A percentile compares a stretch with the other conserved stretches of the same genome.
These are phyloP conservation scores for Leiothrix lutea DNA, from an alignment of 2,113 vertebrate species.

Conservation along the genomic window DNA sequence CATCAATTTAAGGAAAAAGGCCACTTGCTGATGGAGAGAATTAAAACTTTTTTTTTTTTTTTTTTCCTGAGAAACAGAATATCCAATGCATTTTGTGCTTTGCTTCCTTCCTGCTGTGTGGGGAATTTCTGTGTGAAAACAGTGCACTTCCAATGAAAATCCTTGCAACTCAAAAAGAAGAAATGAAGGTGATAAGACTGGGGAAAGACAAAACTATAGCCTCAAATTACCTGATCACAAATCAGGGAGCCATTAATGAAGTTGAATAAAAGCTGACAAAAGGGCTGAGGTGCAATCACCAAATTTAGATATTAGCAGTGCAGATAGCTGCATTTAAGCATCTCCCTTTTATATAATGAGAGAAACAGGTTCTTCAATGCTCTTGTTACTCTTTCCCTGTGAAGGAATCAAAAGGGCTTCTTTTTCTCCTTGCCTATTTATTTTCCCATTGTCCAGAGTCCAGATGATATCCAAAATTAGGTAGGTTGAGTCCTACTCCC, in stretches of 20 bases:
- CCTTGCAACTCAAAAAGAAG: background rate
- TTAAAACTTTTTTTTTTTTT: background rate
- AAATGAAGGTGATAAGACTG: background rate
- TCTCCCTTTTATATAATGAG: background rate
- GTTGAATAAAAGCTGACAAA: background rate
- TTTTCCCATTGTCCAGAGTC: background rate
- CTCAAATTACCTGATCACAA: background rate
- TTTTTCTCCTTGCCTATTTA: background rate
- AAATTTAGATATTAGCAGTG: background rate
- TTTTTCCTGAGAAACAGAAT: background rate
- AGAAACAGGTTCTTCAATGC: background rate
- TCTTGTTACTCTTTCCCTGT: background rate
- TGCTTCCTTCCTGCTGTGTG: background rate
- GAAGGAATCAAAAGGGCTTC: background rate
- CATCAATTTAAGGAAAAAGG: background rate
- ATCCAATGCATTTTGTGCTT: background rate
- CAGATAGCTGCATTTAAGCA: background rate
- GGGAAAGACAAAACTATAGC: background rate
- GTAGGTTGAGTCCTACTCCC: background rate
- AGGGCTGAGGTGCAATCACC: background rate
- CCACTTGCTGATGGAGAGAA: background rate
- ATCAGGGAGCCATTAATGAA: background rate
- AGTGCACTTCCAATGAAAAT: background rate
- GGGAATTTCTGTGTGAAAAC: background rate
- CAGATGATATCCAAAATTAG: background rate